Percentiles rank a stretch among this genome's conserved stretches.
These are phyloP conservation scores for Pseudolaguvia tuberculata DNA, from an alignment of 2,113 vertebrate genomes.

Conservation along the genomic window DNA sequence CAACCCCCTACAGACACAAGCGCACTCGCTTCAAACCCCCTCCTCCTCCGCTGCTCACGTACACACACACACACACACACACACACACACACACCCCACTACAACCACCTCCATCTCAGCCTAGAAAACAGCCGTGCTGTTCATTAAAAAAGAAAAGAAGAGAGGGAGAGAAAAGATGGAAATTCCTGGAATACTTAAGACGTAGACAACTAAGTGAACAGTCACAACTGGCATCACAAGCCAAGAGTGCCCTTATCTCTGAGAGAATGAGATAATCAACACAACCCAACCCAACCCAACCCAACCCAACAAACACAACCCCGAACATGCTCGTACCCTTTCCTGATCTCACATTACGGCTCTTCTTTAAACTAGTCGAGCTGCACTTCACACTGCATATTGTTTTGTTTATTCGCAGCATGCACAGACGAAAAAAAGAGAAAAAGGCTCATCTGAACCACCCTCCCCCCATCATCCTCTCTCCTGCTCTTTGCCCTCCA, in stretches of 20 bases:
- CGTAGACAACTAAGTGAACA: constrained; percentile 32
- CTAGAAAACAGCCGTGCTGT: constrained; percentile 33
- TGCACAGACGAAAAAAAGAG: constrained; percentile 18
- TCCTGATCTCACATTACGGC: constrained; percentile 20
- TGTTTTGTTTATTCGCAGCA: constrained; percentile 46
- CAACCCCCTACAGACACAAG: constrained; percentile 45
- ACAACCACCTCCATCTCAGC: constrained; percentile 29
- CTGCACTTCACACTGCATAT: constrained; percentile 29
- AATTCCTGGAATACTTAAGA: constrained; percentile 53
- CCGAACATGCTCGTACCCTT: constrained; percentile 5
- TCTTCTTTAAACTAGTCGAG: background rate
- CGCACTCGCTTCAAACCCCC: background rate
- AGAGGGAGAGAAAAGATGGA: constrained; percentile 35
- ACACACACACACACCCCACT: constrained; percentile 3
- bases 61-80: constrained; percentile 16
- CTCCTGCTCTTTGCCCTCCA: constrained; percentile 34
- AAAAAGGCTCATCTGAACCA: constrained; percentile 31
- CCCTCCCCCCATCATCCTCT: constrained; percentile 42
- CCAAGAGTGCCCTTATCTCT: constrained; percentile 47
- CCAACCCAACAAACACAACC: constrained; percentile 20
- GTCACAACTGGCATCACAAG: constrained; percentile 34
- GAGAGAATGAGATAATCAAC: constrained; percentile 42
- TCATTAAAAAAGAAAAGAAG: background rate
- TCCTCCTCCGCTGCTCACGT: background rate
- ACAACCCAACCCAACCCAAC: constrained; percentile 40